Base-by-base conservation (phyloP, 2,113 vertebrate species). In the Sciurus niger region DNA sequence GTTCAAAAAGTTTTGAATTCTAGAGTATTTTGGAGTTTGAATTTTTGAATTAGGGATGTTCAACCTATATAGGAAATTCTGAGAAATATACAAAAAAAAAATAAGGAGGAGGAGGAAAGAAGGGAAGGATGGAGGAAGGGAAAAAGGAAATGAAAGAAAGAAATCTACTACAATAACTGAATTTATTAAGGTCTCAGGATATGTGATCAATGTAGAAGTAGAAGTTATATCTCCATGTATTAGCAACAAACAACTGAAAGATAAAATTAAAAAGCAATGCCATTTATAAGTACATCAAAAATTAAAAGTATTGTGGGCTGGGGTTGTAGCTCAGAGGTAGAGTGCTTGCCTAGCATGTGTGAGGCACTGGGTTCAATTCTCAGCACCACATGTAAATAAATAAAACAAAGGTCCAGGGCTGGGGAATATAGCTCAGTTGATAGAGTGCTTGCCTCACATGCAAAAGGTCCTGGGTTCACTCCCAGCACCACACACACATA, bases 121-220 rank as follows among this genome's bases (percentile, higher is more conserved):
- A 82, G 67, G 37, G 40, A 40, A 85, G 58, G 30, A 86, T 60
- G 12, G 34, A 63, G 40, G 68, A 58, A 18, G 10, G 3, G 37
- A 18, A 82, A n/a, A 34, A 74, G 74, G 32, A 70, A 90, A 73
- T 24, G 40, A 86, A 58, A 32, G 20, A 84, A 83, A 70, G 43
- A 78, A 94, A 46, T 3, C 60, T 84, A 78, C 37, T 78, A 84
- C 63, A 87, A 37, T 58, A 96, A 89, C 32, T 53, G 22, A 79
- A 87, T 90, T 86, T 86, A 82, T 25, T 67, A 90, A 93, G 78
- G 28, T 79, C 53, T 89, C 53, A 67, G 46, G 73, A 90, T 32
- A 82, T 12, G 86, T 74, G 32, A 86, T 79, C 24, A 79, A 80
- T 67, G 40, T 1, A 80, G 28, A 84, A 95, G 83, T 89, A 65